A percentile compares a stretch with the other conserved stretches of the same genome.
Evolutionary conservation across 2,888 invertebrate species (phyloP).

Genomic region (Tridacna crocea): DNA sequence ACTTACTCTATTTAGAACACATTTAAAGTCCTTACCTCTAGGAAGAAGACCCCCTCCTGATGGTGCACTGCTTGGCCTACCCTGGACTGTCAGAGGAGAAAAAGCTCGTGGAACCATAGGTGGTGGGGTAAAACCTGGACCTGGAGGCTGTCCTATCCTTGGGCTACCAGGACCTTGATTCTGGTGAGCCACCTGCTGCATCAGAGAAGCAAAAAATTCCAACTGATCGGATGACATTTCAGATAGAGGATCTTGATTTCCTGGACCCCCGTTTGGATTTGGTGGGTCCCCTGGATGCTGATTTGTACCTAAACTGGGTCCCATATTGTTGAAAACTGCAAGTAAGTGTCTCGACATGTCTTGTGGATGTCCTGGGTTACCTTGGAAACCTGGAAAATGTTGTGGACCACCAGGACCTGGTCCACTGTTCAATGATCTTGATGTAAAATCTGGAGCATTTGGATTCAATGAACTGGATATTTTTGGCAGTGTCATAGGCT

Average conservation of each 20-base stretch:
- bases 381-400: slow-evolving; percentile 42
- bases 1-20: too few relatives aligned
- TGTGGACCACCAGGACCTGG: slow-evolving; percentile 38
- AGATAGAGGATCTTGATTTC: slow-evolving; percentile 53
- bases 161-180: slow-evolving; percentile 56
- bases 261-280: slow-evolving; percentile 42
- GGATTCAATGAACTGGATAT: slow-evolving; percentile 89
- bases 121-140: slow-evolving; percentile 56
- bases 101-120: slow-evolving; percentile 68
- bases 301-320: slow-evolving; percentile 29
- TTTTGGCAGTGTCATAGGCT: slow-evolving; percentile 83
- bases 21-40: slow-evolving; percentile 71
- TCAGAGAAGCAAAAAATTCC: slow-evolving; percentile 67
- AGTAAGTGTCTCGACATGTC: slow-evolving; percentile 66
- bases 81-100: slow-evolving; percentile 74
- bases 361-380: slow-evolving; percentile 58
- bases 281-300: slow-evolving; percentile 38
- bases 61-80: slow-evolving; percentile 81
- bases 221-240: slow-evolving; percentile 62
- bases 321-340: slow-evolving; percentile 56
- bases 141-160: slow-evolving; percentile 52
- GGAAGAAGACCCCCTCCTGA: slow-evolving; percentile 74
- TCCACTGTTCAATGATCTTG: slow-evolving; percentile 67
- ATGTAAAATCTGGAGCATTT: slow-evolving; percentile 91
- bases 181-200: slow-evolving; percentile 68